A percentile compares a stretch with the other conserved stretches of the same genome.
phyloP scores from a whole-genome alignment of 2,797 vertebrate species.

The Girardinus metallicus region DNA sequence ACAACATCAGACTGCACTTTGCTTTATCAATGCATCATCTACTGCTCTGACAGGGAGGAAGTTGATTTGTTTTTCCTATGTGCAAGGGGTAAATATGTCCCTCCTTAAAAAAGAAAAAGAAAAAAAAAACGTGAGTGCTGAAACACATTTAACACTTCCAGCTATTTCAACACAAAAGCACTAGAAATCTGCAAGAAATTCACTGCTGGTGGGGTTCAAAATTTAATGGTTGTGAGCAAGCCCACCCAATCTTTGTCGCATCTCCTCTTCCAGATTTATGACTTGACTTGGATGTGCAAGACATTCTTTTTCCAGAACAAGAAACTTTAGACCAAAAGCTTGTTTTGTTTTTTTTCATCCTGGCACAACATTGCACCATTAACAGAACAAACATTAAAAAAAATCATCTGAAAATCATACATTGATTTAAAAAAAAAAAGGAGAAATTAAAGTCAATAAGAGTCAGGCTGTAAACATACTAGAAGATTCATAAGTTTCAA shows the following conservation, averaged over 20 bases:
- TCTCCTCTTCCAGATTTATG: conserved; percentile 45
- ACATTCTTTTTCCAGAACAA: conserved; percentile 38
- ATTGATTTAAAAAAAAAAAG: conserved; percentile 1
- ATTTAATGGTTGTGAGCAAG: conserved; percentile 37
- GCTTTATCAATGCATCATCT: conserved; percentile 6
- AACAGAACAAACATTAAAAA: not conserved
- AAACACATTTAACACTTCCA: conserved; percentile 57
- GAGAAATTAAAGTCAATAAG: not conserved
- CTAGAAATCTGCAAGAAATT: conserved; percentile 6
- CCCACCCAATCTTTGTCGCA: conserved; percentile 22
- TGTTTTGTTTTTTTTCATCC: conserved; percentile 24
- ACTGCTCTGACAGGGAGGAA: conserved; percentile 20
- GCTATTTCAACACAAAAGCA: conserved; percentile 42
- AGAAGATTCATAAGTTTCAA: not conserved
- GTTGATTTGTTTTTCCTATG: conserved; percentile 26
- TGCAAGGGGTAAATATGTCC: conserved; percentile 38
- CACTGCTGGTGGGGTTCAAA: conserved; percentile 24
- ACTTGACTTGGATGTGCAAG: conserved; percentile 4
- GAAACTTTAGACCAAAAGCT: conserved; percentile 20
- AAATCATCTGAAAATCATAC: conserved; percentile 31
- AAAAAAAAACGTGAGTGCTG: not conserved
- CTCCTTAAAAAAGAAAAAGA: conserved; percentile 40
- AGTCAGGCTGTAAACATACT: not conserved
- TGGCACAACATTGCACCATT: conserved; percentile 1
- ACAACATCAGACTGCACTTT: conserved; percentile 17